Evolutionary conservation across 2,888 invertebrate genomes (phyloP).

Genomic region (Dryomyza anilis): DNA sequence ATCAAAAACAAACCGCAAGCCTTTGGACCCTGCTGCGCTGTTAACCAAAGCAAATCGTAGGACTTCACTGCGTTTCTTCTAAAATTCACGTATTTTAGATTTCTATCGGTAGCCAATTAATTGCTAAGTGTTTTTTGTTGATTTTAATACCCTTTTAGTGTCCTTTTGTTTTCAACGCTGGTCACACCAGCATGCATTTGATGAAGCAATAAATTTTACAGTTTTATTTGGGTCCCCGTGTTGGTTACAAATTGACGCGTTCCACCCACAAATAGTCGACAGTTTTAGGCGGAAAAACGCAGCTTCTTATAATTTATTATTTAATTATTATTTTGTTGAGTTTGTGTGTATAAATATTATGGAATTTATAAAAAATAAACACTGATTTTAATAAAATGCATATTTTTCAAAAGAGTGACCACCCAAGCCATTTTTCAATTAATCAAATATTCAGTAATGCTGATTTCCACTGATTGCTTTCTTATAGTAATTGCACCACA

Average conservation of each 20-base stretch:
- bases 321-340: constrained; percentile 19
- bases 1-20: constrained; percentile 4
- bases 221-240: background rate
- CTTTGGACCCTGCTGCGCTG: background rate
- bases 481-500: too few species aligned
- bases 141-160: too few species aligned
- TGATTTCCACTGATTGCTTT: too few species aligned
- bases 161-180: background rate
- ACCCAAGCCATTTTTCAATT: too few species aligned
- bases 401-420: too few species aligned
- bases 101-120: constrained; percentile 23
- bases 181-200: background rate
- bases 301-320: constrained; percentile 7
- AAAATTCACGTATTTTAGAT: background rate
- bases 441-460: background rate
- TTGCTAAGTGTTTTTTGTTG: constrained; percentile 17
- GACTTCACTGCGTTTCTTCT: background rate
- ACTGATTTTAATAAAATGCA: background rate
- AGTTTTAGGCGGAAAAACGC: background rate
- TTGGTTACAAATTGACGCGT: background rate
- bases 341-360: background rate
- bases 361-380: background rate
- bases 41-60: background rate
- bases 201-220: constrained; percentile 20
- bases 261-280: background rate